These are phyloP conservation scores for Pelusios castaneus DNA, from an alignment of 2,113 vertebrate genomes.

Conservation along the genomic window DNA sequence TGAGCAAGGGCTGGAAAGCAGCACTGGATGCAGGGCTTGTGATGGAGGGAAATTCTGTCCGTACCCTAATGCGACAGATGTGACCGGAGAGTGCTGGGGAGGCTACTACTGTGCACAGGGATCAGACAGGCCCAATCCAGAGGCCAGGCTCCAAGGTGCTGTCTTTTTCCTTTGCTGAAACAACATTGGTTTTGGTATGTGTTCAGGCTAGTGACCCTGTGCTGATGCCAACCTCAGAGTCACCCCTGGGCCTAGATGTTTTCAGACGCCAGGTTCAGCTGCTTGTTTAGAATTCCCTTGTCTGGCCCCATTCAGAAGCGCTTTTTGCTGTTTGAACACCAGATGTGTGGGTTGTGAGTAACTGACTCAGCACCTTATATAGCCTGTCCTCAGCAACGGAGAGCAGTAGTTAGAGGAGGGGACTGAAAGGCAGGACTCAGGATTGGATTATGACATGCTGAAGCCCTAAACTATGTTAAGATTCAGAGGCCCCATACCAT, in stretches of 20 bases:
- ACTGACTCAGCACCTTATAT: background rate
- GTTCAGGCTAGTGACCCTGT: background rate
- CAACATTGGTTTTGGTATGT: background rate
- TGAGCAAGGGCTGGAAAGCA: conserved; percentile 69
- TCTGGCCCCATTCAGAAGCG: background rate
- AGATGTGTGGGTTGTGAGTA: too few relatives aligned
- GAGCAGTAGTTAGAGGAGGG: background rate
- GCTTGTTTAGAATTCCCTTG: background rate
- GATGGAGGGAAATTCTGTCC: conserved; percentile 84
- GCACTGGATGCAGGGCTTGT: conserved; percentile 79
- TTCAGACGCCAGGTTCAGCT: background rate
- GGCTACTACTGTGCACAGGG: conserved; percentile 86
- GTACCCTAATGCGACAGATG: conserved; percentile 77
- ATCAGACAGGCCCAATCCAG: conserved; percentile 78
- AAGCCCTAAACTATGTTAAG: too few relatives aligned
- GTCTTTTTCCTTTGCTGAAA: background rate
- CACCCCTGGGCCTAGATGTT: background rate
- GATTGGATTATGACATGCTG: too few relatives aligned
- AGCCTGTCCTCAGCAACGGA: background rate
- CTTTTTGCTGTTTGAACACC: background rate
- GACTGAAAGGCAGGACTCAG: background rate
- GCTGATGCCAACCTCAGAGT: background rate
- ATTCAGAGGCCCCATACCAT: too few relatives aligned
- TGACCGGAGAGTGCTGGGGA: conserved; percentile 81
- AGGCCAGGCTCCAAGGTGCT: conserved; percentile 72